Evolutionary conservation across 2,797 vertebrate species (phyloP).

Genomic region (Anas flavirostris): DNA sequence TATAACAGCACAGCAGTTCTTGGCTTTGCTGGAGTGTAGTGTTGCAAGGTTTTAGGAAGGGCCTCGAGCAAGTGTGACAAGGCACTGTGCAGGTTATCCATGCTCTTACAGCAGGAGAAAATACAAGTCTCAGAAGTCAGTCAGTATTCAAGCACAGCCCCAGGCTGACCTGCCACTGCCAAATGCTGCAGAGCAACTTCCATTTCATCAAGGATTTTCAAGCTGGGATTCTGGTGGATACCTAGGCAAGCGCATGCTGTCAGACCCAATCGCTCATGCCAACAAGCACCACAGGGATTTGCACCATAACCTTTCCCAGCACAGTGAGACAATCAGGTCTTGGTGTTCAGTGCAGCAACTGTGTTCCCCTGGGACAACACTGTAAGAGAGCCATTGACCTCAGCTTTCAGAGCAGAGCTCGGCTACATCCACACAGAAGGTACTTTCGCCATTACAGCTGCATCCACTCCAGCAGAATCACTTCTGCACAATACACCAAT

Average conservation of each 20-base stretch:
- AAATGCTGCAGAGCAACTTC: neutral
- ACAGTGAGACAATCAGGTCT: neutral
- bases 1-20: fast-evolving
- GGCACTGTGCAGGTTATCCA: neutral
- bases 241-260: slow-evolving; percentile 26
- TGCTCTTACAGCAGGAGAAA: neutral
- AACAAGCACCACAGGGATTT: neutral
- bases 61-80: neutral
- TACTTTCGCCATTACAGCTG: neutral
- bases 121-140: neutral
- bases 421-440: neutral
- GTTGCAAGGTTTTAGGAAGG: neutral
- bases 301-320: neutral
- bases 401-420: neutral
- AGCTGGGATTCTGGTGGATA: neutral
- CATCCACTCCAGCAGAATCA: neutral
- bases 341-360: neutral
- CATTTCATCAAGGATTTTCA: neutral
- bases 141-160: neutral
- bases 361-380: neutral
- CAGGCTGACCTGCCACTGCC: slow-evolving; percentile 3
- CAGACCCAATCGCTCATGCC: slow-evolving; percentile 38
- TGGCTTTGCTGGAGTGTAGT: neutral
- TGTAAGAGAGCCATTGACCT: neutral
- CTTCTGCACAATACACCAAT: fast-evolving